Evolutionary conservation across 2,888 invertebrate species (phyloP).

Genomic region (Spodoptera picta): DNA sequence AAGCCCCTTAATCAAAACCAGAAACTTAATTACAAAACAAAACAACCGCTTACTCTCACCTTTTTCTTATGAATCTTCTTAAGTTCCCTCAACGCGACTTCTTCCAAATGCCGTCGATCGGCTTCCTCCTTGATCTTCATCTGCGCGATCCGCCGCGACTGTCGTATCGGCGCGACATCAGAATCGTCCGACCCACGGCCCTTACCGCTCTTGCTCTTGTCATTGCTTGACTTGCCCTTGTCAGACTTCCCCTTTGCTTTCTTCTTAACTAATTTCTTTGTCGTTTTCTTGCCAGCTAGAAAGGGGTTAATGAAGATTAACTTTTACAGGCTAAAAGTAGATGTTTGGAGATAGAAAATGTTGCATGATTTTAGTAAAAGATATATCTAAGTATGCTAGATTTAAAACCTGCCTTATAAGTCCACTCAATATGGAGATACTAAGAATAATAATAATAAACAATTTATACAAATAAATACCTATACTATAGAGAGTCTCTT

Average conservation of each 20-base stretch:
- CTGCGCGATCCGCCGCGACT: conserved; percentile 95
- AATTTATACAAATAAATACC: conserved; percentile 62
- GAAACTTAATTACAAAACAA: too few relatives aligned
- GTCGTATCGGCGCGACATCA: conserved; percentile 90
- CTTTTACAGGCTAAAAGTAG: too few relatives aligned
- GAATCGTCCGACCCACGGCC: conserved; percentile 65
- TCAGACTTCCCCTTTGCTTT: conserved; percentile 48
- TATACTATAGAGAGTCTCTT: conserved; percentile 83
- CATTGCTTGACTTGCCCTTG: conserved; percentile 49
- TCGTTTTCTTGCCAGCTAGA: conserved; percentile 78
- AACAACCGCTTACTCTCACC: conserved; percentile 56
- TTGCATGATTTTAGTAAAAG: too few relatives aligned
- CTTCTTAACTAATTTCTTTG: conserved; percentile 76
- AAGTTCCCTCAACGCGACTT: conserved; percentile 91
- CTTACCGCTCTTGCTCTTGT: conserved; percentile 57
- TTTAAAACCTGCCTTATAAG: too few relatives aligned
- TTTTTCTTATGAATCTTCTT: conserved; percentile 90
- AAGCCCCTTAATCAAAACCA: too few relatives aligned
- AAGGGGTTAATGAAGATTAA: background rate
- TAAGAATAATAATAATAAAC: too few relatives aligned
- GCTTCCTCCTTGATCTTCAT: conserved; percentile 96
- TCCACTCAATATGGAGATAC: too few relatives aligned
- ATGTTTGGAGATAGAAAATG: too few relatives aligned
- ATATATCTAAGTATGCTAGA: too few relatives aligned
- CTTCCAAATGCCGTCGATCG: conserved; percentile 92